Percentiles rank a stretch among this genome's conserved stretches.
Conservation (phyloP, 2,797 vertebrate species). For the Stomatorhinus walkeri region DNA sequence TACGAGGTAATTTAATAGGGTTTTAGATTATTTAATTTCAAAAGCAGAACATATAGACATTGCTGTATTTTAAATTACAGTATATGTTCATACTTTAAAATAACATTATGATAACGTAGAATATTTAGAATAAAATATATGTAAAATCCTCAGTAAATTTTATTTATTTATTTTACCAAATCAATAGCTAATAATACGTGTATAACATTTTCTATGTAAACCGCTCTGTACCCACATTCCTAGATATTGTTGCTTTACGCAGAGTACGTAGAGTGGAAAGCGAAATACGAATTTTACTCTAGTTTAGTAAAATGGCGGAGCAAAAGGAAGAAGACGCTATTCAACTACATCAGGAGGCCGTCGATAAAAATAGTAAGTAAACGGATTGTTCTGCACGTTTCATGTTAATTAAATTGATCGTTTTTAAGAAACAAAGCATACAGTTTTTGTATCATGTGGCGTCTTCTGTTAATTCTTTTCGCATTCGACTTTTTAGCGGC, state of each 20-base stretch:
- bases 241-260: conserved; percentile 7
- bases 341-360: conserved; percentile 66
- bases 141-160: neutral
- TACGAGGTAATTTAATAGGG: neutral
- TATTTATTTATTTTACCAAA: neutral
- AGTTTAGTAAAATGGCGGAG: conserved; percentile 61
- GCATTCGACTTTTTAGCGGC: conserved; percentile 51
- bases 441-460: accelerated
- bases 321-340: conserved; percentile 44
- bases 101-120: neutral
- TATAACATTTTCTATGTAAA: neutral
- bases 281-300: conserved; percentile 36
- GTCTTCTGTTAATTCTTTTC: conserved; percentile 6
- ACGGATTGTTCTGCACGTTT: neutral
- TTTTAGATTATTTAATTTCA: neutral
- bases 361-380: conserved; percentile 51
- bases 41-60: neutral
- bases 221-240: neutral
- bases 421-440: neutral
- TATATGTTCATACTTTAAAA: neutral
- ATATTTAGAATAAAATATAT: neutral
- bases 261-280: conserved; percentile 5
- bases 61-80: neutral
- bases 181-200: neutral
- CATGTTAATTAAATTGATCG: neutral